Percentiles rank a stretch among this genome's conserved stretches.
Evolutionary conservation across 2,113 vertebrate genomes (phyloP).

Genomic region (Ctenomys sociabilis): DNA sequence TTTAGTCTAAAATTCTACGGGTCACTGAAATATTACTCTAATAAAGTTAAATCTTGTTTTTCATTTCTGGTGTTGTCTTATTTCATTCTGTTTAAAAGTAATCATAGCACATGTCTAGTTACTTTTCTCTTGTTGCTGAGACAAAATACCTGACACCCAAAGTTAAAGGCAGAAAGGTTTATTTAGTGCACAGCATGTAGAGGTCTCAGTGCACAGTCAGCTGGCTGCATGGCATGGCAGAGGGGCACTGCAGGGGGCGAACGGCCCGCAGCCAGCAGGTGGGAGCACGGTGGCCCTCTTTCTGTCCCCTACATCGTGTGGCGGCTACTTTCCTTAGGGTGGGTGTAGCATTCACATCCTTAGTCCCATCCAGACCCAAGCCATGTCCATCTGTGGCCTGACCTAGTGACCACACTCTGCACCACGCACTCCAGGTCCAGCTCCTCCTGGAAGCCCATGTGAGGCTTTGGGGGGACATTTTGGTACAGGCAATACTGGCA

Average conservation of each 20-base stretch:
- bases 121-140: background rate
- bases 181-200: background rate
- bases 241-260: background rate
- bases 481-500: background rate
- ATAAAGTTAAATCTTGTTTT: conserved; percentile 19
- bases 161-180: background rate
- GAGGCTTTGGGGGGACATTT: background rate
- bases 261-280: background rate
- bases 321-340: background rate
- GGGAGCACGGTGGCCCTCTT: background rate
- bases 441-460: background rate
- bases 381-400: background rate
- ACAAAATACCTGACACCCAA: background rate
- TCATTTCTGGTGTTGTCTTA: background rate
- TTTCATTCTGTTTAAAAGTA: conserved; percentile 9
- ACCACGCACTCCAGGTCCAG: background rate
- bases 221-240: background rate
- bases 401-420: background rate
- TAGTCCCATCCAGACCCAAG: background rate
- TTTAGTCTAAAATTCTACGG: background rate
- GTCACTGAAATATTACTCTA: background rate
- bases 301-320: background rate
- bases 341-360: background rate
- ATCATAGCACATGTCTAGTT: background rate
- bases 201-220: background rate